A percentile compares a stretch with the other conserved stretches of the same genome.
These are phyloP conservation scores for Drymonia ruficornis DNA, from an alignment of 2,888 invertebrate species.

Conservation along the genomic window DNA sequence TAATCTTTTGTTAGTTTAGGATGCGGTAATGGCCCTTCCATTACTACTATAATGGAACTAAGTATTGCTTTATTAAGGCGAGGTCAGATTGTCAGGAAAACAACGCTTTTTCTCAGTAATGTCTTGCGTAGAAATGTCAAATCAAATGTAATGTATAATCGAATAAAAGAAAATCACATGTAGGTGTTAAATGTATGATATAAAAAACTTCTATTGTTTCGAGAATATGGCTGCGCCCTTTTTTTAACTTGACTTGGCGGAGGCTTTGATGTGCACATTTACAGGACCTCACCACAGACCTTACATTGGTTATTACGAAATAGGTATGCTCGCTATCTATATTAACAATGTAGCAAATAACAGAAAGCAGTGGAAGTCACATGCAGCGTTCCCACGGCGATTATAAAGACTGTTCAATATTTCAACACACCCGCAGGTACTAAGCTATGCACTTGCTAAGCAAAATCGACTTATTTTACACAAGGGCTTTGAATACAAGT, in stretches of 20 bases:
- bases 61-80: slow-evolving; percentile 4
- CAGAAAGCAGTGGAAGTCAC: slow-evolving; percentile 1
- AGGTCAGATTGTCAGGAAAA: background rate
- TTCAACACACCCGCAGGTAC: slow-evolving; percentile 31
- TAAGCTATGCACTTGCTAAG: slow-evolving; percentile 37
- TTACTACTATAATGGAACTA: slow-evolving; percentile 21
- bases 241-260: too few relatives aligned
- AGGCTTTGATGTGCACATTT: too few relatives aligned
- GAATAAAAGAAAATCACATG: too few relatives aligned
- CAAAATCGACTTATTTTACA: slow-evolving; percentile 25
- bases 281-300: too few relatives aligned
- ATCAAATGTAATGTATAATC: too few relatives aligned
- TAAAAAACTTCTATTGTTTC: too few relatives aligned
- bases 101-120: too few relatives aligned
- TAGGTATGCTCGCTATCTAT: too few relatives aligned
- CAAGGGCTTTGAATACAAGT: slow-evolving; percentile 15
- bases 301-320: too few relatives aligned
- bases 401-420: slow-evolving; percentile 39
- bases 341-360: background rate
- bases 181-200: too few relatives aligned
- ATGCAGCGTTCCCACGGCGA: slow-evolving; percentile 31
- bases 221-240: too few relatives aligned
- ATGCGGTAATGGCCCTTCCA: slow-evolving; percentile 23
- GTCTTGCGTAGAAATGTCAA: too few relatives aligned
- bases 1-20: slow-evolving; percentile 39